Conservation (phyloP, 2,888 invertebrate species). For the Eucera pruinosa region DNA sequence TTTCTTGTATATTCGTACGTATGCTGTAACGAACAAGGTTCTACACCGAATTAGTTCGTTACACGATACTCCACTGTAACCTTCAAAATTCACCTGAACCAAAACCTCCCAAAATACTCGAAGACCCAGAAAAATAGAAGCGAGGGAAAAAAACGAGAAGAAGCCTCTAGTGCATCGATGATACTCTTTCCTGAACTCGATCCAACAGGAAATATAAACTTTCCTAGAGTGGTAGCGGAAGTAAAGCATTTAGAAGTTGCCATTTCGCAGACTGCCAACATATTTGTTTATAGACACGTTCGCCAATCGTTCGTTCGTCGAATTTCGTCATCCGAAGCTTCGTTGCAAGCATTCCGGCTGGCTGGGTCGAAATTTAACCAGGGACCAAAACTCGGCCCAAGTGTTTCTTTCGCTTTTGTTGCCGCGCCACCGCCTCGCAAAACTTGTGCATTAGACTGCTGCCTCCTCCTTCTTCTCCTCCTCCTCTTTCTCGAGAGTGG, state of each 20-base stretch:
- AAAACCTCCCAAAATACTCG: not conserved
- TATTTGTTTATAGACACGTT: constrained; percentile 31
- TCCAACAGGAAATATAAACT: not conserved
- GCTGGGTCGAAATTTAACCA: constrained; percentile 19
- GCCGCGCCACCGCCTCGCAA: constrained; percentile 14
- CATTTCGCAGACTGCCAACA: not conserved
- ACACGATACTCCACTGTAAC: no score
- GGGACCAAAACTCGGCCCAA: constrained; percentile 35
- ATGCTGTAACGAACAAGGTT: no score
- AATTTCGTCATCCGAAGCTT: constrained; percentile 7
- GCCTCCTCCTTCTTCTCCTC: no score
- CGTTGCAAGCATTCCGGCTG: constrained; percentile 4
- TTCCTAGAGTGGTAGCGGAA: not conserved
- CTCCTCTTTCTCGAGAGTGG: not conserved
- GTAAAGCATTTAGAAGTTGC: constrained; percentile 3
- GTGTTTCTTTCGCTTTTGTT: constrained; percentile 43
- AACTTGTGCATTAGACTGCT: constrained; percentile 55
- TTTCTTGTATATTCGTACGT: no score
- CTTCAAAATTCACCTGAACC: no score
- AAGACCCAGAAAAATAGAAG: not conserved
- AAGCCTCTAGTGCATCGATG: not conserved
- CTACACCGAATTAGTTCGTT: no score
- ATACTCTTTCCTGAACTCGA: not conserved
- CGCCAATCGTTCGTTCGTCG: not conserved
- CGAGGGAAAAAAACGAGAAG: not conserved